A percentile compares a stretch with the other conserved stretches of the same genome.
These are phyloP conservation scores for Aphodius sticticus DNA, from an alignment of 2,888 invertebrate genomes.

Conservation along the genomic window DNA sequence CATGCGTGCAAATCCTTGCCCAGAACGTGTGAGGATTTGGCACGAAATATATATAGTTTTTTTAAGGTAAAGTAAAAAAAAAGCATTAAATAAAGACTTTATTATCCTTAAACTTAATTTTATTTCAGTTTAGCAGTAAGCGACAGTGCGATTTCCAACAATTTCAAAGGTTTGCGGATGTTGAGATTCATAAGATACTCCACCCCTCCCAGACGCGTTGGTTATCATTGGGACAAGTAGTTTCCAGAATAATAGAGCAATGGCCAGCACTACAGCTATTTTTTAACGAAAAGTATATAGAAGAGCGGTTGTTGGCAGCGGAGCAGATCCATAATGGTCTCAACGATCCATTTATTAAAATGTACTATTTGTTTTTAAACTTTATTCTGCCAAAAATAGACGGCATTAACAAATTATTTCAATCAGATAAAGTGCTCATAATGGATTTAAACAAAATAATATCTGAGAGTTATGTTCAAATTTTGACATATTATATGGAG, in stretches of 20 bases:
- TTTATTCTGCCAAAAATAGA: neutral
- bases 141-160: slow-evolving; percentile 5
- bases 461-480: neutral
- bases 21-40: slow-evolving; percentile 33
- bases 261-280: neutral
- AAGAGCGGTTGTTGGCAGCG: neutral
- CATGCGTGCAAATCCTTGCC: too few relatives aligned
- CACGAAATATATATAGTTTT: slow-evolving; percentile 29
- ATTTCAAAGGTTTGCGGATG: neutral
- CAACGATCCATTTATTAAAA: slow-evolving; percentile 11
- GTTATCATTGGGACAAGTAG: slow-evolving; percentile 5
- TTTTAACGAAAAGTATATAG: slow-evolving; percentile 8
- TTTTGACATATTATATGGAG: neutral
- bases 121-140: slow-evolving; percentile 5
- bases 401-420: neutral
- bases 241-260: neutral
- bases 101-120: neutral
- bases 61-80: neutral
- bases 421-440: slow-evolving; percentile 11
- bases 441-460: neutral
- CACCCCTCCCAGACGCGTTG: neutral
- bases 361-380: neutral
- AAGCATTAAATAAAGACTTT: neutral
- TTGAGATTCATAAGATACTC: neutral
- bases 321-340: slow-evolving; percentile 6